A percentile compares a stretch with the other conserved stretches of the same genome.
These are phyloP conservation scores for Drosophila paranaensis DNA, from an alignment of 2,888 invertebrate genomes.

Conservation along the genomic window DNA sequence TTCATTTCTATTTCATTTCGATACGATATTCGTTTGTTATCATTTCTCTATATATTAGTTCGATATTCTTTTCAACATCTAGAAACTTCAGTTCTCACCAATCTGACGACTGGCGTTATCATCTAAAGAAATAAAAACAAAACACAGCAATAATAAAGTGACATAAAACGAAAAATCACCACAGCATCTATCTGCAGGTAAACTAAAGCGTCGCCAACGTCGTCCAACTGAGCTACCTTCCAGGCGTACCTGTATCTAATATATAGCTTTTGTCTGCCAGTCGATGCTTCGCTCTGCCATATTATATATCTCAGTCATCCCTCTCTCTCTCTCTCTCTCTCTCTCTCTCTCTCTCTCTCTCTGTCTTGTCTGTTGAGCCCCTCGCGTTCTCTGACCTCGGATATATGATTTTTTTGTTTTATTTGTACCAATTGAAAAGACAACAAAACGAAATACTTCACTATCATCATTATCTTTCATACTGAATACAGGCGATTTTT, in stretches of 20 bases:
- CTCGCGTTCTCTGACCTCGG: conserved; percentile 37
- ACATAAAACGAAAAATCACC: conserved; percentile 28
- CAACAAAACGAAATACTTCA: conserved; percentile 78
- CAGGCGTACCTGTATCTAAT: conserved; percentile 21
- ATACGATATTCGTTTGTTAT: conserved; percentile 30
- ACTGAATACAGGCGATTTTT: conserved; percentile 96
- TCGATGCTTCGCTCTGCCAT: conserved; percentile 1
- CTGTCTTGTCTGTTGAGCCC: conserved; percentile 25
- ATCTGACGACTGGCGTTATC: conserved; percentile 34
- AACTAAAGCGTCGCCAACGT: conserved; percentile 25
- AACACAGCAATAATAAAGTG: conserved; percentile 30
- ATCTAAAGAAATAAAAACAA: conserved; percentile 24
- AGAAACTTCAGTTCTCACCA: conserved; percentile 33
- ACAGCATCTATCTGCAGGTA: conserved; percentile 24
- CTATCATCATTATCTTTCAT: conserved; percentile 83
- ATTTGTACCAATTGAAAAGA: conserved; percentile 59
- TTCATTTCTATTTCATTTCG: conserved; percentile 31
- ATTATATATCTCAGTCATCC: conserved; percentile 8
- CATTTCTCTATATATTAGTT: conserved; percentile 31
- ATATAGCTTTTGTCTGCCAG: conserved; percentile 12
- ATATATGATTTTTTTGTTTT: conserved; percentile 49
- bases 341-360: conserved; percentile 14
- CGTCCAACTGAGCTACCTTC: conserved; percentile 30
- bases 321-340: conserved; percentile 4
- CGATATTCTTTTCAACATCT: conserved; percentile 38